Base-by-base conservation (phyloP, 1,140 invertebrate species). In the Patella vulgata region DNA sequence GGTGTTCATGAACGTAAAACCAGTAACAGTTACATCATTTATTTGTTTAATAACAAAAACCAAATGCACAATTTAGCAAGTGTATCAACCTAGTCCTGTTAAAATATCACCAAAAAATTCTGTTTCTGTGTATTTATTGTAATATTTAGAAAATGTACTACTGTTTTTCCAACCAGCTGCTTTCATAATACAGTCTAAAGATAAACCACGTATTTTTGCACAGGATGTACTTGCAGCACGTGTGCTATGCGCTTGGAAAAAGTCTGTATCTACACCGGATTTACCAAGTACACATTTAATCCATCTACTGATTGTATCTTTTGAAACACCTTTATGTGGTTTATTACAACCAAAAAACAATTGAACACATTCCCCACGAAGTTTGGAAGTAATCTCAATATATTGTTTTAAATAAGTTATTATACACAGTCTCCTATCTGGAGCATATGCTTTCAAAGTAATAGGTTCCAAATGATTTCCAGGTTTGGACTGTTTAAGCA, bases 111-210 rank as follows among this genome's bases (percentile, higher is more conserved):
- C n/a, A n/a, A n/a, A n/a, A n/a, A n/a, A n/a, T n/a, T n/a, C n/a
- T n/a, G n/a, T n/a, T n/a, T n/a, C n/a, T n/a, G n/a, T n/a, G n/a
- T n/a, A n/a, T 54, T 36, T 31, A 21, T 19, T 19, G 25, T 39
- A 54, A 39, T 27, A 54, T 39, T 39, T 40, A 6, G 52, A 19
- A 19, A 40, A 54, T 1, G 52, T 39, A 9, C 19, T 19, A 33
- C 28, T 3, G 19, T 54, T 23, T n/a, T 14, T 33, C 52, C 52
- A 54, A 17, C 36, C 52, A 14, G 52, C 48, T 23, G 48, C 48
- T 17, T 30, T 51, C 48, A 51, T 23, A 25, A 51, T 51, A 4
- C 6, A 17, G 25, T 51, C 4, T 14, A 51, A 17, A 1, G 19
- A 9, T 23, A 2, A 17, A 30, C 5, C 48, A 23, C 25, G 21